Conservation (phyloP, 2,113 vertebrate species). For the Plotosus lineatus region DNA sequence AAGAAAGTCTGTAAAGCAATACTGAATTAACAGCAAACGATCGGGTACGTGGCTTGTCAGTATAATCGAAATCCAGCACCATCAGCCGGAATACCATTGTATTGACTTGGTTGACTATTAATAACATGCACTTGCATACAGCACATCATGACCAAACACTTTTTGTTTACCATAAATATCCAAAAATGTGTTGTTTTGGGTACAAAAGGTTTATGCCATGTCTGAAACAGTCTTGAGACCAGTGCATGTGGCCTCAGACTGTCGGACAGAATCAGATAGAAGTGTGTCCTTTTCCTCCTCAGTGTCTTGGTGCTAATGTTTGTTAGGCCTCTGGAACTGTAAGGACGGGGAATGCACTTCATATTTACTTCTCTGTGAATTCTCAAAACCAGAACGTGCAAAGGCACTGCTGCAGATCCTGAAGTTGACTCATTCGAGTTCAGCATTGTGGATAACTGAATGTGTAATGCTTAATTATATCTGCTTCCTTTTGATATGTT, state of each 20-base stretch:
- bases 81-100: not conserved
- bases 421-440: slow-evolving; percentile 15
- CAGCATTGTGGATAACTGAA: slow-evolving; percentile 9
- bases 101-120: not conserved
- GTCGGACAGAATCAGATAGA: not conserved
- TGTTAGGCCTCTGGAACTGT: not conserved
- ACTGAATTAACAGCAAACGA: not conserved
- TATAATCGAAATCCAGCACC: not conserved
- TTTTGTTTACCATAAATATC: not conserved
- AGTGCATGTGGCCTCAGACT: not conserved
- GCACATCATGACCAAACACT: not conserved
- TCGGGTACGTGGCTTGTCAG: not conserved
- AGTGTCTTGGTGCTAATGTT: slow-evolving; percentile 41
- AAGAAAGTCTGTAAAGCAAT: slow-evolving; percentile 40
- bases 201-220: not conserved
- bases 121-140: not conserved
- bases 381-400: not conserved
- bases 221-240: not conserved
- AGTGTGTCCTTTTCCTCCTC: slow-evolving; percentile 7
- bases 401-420: not conserved
- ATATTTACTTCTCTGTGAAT: slow-evolving; percentile 10
- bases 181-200: not conserved
- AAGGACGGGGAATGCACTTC: not conserved
- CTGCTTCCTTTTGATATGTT: slow-evolving; percentile 44
- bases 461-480: slow-evolving; percentile 27